phyloP scores from a whole-genome alignment of 2,113 vertebrate species.

The Megaptera novaeangliae region DNA sequence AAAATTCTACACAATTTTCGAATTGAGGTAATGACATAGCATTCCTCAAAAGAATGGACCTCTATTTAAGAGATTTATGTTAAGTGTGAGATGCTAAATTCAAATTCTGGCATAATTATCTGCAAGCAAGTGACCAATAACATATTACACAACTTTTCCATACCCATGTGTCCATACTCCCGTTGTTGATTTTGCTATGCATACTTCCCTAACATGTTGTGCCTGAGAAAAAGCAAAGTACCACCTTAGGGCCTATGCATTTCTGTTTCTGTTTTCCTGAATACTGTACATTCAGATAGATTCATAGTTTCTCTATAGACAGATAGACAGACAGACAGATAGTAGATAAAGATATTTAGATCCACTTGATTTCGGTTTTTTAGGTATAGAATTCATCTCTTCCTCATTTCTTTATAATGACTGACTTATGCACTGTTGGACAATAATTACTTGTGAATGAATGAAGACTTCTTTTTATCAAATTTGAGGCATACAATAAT shows the following conservation, averaged over 20 bases:
- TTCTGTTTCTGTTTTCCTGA: background rate
- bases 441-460: background rate
- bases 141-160: background rate
- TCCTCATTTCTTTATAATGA: background rate
- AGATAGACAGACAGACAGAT: background rate
- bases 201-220: background rate
- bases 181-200: background rate
- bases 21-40: background rate
- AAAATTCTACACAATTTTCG: background rate
- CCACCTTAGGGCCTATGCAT: accelerated
- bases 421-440: background rate
- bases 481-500: background rate
- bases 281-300: background rate
- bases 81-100: background rate
- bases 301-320: background rate
- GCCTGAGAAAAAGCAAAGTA: background rate
- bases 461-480: background rate
- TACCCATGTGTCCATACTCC: background rate
- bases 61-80: background rate
- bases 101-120: background rate
- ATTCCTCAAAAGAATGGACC: background rate
- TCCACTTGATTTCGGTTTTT: background rate
- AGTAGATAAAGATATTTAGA: background rate
- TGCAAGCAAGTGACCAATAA: background rate
- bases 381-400: background rate